Conservation (phyloP, 2,113 vertebrate genomes). For the Muntiacus reevesi region DNA sequence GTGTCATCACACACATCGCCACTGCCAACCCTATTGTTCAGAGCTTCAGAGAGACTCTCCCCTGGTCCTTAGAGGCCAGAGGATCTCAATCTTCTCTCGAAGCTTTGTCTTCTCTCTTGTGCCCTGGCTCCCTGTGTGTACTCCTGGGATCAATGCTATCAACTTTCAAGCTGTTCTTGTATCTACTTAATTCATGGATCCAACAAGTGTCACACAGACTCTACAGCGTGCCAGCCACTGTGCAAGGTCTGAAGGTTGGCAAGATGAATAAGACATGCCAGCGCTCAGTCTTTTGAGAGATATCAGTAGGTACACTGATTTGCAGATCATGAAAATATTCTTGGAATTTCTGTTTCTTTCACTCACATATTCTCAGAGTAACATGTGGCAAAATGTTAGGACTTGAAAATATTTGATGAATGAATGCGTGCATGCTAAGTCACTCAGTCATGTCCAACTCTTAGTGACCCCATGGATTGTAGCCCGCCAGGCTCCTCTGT, state of each 20-base stretch:
- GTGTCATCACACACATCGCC: neutral
- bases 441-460: neutral
- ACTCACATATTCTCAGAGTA: neutral
- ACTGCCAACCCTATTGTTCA: neutral
- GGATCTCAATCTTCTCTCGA: neutral
- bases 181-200: neutral
- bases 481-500: neutral
- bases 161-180: neutral
- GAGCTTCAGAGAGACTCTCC: neutral
- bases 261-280: neutral
- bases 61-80: neutral
- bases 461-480: neutral
- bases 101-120: neutral
- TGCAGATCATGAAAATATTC: neutral
- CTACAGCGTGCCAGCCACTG: neutral
- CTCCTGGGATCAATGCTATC: neutral
- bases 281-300: neutral
- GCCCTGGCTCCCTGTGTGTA: accelerated
- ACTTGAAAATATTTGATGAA: neutral
- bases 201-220: neutral
- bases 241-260: neutral
- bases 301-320: neutral
- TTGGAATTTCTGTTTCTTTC: neutral
- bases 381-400: neutral
- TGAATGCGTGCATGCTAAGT: accelerated